Evolutionary conservation across 2,797 vertebrate genomes (phyloP), one percentile per base, ranked within the genome.

Genomic region (Podarcis lilfordi): DNA sequence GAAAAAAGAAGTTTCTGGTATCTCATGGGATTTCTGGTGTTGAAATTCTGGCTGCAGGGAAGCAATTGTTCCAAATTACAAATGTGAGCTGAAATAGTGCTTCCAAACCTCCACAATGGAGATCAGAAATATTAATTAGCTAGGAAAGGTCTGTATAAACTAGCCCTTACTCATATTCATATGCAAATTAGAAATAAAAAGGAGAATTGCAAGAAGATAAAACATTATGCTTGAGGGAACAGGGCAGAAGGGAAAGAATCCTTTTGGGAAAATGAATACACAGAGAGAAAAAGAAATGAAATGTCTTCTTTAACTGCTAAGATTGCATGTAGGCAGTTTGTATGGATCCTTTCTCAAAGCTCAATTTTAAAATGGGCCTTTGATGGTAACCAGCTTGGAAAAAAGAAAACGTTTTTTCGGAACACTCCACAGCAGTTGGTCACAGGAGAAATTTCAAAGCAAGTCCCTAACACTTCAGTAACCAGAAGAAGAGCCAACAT

Each of bases 1-100:
- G 11, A 32, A 45, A 45, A 45, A 66, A 74, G 3, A 69, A 29
- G 50, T 84, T 19, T 80, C 50, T 66, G 10, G 29, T 55, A 59
- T 68, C 35, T 35, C 23, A 64, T 27, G n/a, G 23, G 40, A 85
- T 85, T 84, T 80, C 55, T 75, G 15, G 40, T 85, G 85, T 75
- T 85, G 35, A 85, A 89, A 68, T 68, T 68, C 23, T 37, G 43
- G 32, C 78, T 76, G 25, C 40, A 85, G 75, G n/a, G 8, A 85
- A 81, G 40, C 8, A 79, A 61, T 74, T 85, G n/a, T 75, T 85
- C 40, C 27, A 55, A 40, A 23, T 55, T 17, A 80, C 59, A 85
- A 80, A 85, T 75, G 37, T 11, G 61, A 9, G 29, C 40, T 50
- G 45, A 76, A 78, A 80, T 84, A 64, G 13, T 61, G 55, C 76